These are phyloP conservation scores for Exaiptasia diaphana DNA, from an alignment of 64 coral and sea anemone genomes.

Conservation along the genomic window DNA sequence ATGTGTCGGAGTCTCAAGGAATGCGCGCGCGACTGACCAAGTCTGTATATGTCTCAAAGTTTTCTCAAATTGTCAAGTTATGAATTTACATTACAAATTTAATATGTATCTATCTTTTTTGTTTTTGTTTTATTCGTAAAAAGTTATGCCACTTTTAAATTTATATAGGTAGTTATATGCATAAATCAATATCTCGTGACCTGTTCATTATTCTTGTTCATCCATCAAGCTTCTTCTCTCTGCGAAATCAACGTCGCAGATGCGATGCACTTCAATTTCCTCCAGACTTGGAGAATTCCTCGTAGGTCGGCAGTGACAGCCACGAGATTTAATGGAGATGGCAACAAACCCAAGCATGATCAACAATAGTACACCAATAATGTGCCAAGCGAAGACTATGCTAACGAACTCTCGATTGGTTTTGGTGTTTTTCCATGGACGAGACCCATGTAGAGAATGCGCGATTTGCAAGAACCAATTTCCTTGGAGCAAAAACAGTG, in stretches of 20 bases:
- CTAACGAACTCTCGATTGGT: constrained; percentile 7
- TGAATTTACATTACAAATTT: too few species aligned
- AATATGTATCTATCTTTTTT: too few species aligned
- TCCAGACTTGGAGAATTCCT: background rate
- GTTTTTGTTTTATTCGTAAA: too few species aligned
- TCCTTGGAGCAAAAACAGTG: constrained; percentile 50
- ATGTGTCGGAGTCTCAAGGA: too few species aligned
- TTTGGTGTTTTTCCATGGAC: constrained; percentile 18
- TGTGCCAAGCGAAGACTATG: constrained; percentile 19
- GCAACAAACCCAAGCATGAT: constrained; percentile 16
- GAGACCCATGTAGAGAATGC: background rate
- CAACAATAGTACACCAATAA: background rate
- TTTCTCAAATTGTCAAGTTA: too few species aligned
- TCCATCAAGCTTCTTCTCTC: constrained; percentile 5
- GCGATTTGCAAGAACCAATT: constrained; percentile 71
- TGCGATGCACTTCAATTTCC: background rate
- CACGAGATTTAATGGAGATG: background rate
- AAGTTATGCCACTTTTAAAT: too few species aligned
- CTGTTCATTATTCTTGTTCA: too few species aligned
- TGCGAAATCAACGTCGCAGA: background rate
- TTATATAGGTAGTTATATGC: too few species aligned
- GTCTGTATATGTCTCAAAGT: too few species aligned
- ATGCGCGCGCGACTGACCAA: too few species aligned
- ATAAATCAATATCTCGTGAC: too few species aligned
- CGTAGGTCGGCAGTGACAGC: background rate